Percentiles rank a stretch among this genome's conserved stretches.
Conservation (phyloP, 2,113 vertebrate species). For the Dolichallabes microphthalmus region DNA sequence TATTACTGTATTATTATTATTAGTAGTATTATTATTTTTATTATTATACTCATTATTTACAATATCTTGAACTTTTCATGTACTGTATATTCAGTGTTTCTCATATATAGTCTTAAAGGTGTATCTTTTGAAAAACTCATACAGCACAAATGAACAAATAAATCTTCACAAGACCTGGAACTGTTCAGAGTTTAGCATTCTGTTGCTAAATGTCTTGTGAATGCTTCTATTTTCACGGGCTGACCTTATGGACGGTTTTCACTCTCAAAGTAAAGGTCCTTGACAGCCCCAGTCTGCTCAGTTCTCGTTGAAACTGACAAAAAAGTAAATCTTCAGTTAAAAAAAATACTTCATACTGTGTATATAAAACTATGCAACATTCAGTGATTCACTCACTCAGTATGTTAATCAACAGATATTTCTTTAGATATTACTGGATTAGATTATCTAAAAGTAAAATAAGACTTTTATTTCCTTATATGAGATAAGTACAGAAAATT, state of each 20-base stretch:
- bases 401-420: neutral
- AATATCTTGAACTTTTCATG: too few species aligned
- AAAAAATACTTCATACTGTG: neutral
- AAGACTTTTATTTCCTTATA: neutral
- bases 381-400: neutral
- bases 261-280: constrained; percentile 14
- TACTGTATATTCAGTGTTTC: neutral
- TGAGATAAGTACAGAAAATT: neutral
- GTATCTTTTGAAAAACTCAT: neutral
- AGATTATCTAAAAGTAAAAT: neutral
- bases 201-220: neutral
- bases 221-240: neutral
- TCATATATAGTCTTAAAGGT: neutral
- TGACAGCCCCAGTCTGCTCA: constrained; percentile 10
- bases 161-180: neutral
- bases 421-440: neutral
- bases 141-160: neutral
- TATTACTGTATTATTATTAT: too few species aligned
- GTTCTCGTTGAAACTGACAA: constrained; percentile 34
- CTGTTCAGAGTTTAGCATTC: neutral
- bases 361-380: neutral
- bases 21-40: too few species aligned
- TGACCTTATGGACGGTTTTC: constrained; percentile 10
- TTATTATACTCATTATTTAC: too few species aligned
- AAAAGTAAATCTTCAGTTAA: neutral